Evolutionary conservation across 2,113 vertebrate species (phyloP).

Genomic region (Uropsilus gracilis): DNA sequence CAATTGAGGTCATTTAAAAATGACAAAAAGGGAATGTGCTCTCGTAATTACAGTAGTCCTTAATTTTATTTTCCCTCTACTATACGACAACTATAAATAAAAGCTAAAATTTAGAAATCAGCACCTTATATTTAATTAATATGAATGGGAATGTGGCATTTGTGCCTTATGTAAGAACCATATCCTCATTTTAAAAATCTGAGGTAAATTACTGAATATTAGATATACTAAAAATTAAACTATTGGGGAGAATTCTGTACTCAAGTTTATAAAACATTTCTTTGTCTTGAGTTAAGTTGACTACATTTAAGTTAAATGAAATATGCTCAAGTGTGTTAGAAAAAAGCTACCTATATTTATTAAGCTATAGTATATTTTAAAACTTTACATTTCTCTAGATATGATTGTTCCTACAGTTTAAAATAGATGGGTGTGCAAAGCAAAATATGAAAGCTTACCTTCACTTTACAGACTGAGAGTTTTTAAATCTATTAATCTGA

Average conservation of each 20-base stretch:
- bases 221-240: not conserved
- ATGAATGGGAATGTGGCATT: not conserved
- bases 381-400: not conserved
- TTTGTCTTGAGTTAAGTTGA: constrained; percentile 11
- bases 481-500: not conserved
- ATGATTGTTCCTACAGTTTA: not conserved
- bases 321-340: not conserved
- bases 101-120: not conserved
- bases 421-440: not conserved
- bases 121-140: not conserved
- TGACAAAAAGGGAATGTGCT: not conserved
- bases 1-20: not conserved
- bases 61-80: not conserved
- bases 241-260: not conserved
- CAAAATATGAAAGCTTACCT: not conserved
- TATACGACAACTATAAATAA: not conserved
- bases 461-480: not conserved
- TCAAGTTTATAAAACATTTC: no score
- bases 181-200: not conserved
- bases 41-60: not conserved
- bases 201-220: no score
- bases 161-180: not conserved
- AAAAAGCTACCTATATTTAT: not conserved
- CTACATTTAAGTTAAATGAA: not conserved
- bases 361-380: not conserved